Base-by-base conservation (phyloP, 2,113 vertebrate species). In the Eretmochelys imbricata region DNA sequence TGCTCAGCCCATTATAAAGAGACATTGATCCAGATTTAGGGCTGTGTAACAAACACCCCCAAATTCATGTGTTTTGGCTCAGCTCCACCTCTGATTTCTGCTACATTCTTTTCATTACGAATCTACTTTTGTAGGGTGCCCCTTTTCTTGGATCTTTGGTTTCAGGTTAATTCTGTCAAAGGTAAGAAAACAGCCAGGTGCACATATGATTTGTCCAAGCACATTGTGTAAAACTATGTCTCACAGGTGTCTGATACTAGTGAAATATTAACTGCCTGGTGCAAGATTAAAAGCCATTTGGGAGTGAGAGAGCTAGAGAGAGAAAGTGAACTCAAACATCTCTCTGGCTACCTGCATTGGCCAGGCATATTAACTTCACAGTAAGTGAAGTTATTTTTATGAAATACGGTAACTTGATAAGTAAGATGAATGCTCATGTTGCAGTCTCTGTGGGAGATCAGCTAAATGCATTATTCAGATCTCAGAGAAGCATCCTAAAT, bases 121-220 rank as follows among this genome's bases (percentile, higher is more conserved):
- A 89, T 95, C 65, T 88, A 53, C 25, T 89, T 78, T 38, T 1
- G 10, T 50, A 57, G 80, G 51, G 62, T 89, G 94, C 93, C n/a
- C 20, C 83, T 89, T 57, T 49, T 57, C 80, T 93, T 75, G 82
- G 76, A 38, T 65, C 69, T 55, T 94, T 29, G 55, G 93, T 96
- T 88, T 91, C 65, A 90, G 49, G 88, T 89, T 86, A 96, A 79
- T 88, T 93, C 82, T 92, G 82, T 50, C 89, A 89, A 93, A 94
- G 84, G 72, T 65, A 82, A 80, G 80, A 94, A 95, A 78, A 57
- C 5, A 1, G 72, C 91, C 89, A 91, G 88, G 89, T 48, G 29
- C 88, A 96, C 55, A 88, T 90, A 86, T 78, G 2, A 91, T 93
- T 93, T 92, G 55, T 91, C 46, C 82, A 86, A 91, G 31, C 42